Evolutionary conservation across 2,888 invertebrate species (phyloP).

Genomic region (Troilus luridus): DNA sequence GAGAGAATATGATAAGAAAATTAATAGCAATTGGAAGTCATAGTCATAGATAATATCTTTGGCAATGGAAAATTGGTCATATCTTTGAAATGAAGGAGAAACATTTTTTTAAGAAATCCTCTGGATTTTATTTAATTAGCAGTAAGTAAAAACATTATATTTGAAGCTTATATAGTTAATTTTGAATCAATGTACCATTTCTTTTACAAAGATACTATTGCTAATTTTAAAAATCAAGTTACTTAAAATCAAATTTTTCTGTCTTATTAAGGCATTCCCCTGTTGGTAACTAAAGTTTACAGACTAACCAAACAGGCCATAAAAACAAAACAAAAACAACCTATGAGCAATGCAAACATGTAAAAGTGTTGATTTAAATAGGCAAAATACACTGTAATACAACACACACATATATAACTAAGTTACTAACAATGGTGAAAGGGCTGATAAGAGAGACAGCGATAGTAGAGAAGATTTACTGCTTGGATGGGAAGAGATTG

Average conservation of each 20-base stretch:
- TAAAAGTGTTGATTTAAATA: background rate
- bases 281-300: background rate
- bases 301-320: slow-evolving; percentile 3
- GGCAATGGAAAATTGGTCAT: background rate
- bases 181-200: background rate
- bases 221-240: background rate
- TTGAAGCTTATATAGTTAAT: background rate
- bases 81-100: background rate
- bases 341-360: slow-evolving; percentile 12
- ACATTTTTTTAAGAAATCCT: background rate
- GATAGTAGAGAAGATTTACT: slow-evolving; percentile 6
- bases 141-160: background rate
- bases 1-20: background rate
- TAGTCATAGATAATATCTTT: no score
- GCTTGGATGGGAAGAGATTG: slow-evolving; percentile 72
- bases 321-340: background rate
- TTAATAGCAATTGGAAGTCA: background rate
- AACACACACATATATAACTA: slow-evolving; percentile 21
- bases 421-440: background rate
- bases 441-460: slow-evolving; percentile 41
- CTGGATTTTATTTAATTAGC: background rate
- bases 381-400: background rate
- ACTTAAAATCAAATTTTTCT: background rate
- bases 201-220: background rate
- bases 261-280: background rate